Base-by-base conservation (phyloP, 2,113 vertebrate genomes). In the Morone saxatilis region DNA sequence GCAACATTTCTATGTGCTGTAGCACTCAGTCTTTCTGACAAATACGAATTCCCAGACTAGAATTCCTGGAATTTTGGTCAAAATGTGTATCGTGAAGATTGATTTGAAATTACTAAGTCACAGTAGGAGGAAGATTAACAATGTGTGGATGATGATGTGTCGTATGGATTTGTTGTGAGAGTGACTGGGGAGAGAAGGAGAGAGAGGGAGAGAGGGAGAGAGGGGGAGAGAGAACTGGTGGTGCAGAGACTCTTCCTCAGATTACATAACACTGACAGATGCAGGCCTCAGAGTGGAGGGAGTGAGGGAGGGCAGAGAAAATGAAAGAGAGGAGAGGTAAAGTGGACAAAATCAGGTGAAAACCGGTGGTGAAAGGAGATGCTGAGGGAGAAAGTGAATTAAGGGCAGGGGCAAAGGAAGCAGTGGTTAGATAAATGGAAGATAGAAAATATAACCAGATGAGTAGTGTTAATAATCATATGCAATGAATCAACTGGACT, bases 191-290 rank as follows among this genome's bases (percentile, higher is more conserved):
- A 6, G 65, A 36, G n/a, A 20, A 11, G 7, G 14, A 3, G 31
- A 31, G 53, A 36, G 11, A 16, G 19, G 19, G 14, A 72, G 47
- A n/a, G 19, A 53, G 56, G 20, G 47, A 9, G 61, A 16, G 17
- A 16, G 14, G 25, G 61, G 12, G 14, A 13, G n/a, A 17, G 14
- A 71, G 69, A 12, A 12, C 11, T 47, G 19, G 16, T 69, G 38
- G 10, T 47, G 45, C 45, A 36, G 19, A 25, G 59, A 53, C 17
- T 71, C 61, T 48, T 63, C 76, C 78, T 86, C 59, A 25, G 70
- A 50, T 83, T 89, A 87, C 47, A 0, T 78, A 87, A 91, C 45
- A 4, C 40, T 19, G 62, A 72, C 60, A 86, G 73, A 57, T 74
- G 70, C 80, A 60, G 54, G 76, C 36, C 76, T 66, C 22, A n/a